Conservation (phyloP, 2,888 invertebrate species). For the Acrobasis suavella region DNA sequence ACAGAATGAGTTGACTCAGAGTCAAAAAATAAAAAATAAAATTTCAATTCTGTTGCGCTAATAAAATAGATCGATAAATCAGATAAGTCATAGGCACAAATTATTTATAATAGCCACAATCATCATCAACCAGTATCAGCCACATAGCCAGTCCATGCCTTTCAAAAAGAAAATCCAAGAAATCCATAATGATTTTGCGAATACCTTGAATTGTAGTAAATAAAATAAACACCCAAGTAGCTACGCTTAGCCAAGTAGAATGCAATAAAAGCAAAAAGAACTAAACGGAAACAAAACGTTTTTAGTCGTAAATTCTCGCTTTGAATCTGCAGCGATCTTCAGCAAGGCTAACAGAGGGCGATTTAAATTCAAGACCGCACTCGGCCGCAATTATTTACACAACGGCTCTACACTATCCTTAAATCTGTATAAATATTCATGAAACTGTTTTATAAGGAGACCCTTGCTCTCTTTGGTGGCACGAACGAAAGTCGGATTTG, state of each 20-base stretch:
- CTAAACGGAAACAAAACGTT: neutral
- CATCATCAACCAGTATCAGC: no score
- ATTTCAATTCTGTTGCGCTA: no score
- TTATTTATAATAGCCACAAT: no score
- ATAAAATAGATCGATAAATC: no score
- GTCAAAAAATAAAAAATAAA: no score
- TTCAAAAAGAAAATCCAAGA: no score
- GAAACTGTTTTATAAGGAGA: constrained; percentile 60
- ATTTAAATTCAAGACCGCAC: constrained; percentile 57
- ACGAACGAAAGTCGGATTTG: constrained; percentile 51
- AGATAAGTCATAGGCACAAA: no score
- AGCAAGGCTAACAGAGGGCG: constrained; percentile 42
- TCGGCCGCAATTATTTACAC: constrained; percentile 59
- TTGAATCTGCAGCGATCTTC: constrained; percentile 34
- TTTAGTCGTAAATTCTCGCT: constrained; percentile 8
- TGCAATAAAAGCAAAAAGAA: neutral
- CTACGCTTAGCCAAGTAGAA: neutral
- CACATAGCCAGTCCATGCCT: no score
- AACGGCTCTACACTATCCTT: constrained; percentile 61
- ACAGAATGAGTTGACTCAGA: no score
- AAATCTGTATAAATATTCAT: constrained; percentile 72
- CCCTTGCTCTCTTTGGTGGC: constrained; percentile 56
- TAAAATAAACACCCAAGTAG: no score
- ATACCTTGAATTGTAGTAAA: no score
- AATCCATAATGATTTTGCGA: no score